These are phyloP conservation scores for Neodon shergylaensis DNA, from an alignment of 2,113 vertebrate genomes.

Conservation along the genomic window DNA sequence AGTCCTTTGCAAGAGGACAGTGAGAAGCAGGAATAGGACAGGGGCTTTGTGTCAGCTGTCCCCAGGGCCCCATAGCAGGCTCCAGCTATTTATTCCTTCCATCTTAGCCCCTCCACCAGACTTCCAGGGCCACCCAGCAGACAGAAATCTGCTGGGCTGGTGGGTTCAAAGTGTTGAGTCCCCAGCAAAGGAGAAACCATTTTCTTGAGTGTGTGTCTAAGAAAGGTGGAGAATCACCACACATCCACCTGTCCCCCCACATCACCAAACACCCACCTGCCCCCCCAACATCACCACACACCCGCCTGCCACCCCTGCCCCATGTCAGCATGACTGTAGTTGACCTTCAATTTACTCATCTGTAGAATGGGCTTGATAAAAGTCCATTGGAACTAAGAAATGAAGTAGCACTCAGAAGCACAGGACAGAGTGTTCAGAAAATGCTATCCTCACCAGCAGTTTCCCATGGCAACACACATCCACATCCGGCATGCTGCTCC, in stretches of 20 bases:
- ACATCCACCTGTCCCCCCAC: background rate
- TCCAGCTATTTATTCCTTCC: too few relatives aligned
- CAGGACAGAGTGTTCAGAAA: background rate
- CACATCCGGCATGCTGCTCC: background rate
- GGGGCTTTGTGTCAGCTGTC: background rate
- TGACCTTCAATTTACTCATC: background rate
- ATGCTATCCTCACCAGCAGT: fast-evolving
- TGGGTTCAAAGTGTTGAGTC: fast-evolving
- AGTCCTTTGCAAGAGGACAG: background rate
- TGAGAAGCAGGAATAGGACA: background rate
- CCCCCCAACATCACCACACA: background rate
- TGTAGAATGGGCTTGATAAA: background rate
- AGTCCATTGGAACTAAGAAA: background rate
- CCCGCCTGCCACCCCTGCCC: background rate
- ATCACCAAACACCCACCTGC: background rate
- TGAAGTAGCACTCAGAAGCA: background rate
- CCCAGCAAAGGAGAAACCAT: background rate
- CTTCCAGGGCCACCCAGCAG: background rate
- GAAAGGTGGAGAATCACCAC: background rate
- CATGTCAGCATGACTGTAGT: background rate
- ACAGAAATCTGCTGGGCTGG: background rate
- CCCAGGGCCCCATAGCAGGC: background rate
- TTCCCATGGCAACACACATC: background rate
- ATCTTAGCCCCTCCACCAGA: background rate
- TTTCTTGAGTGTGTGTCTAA: background rate